Base-by-base conservation (phyloP, 2,888 invertebrate species). In the Agonopterix arenella region DNA sequence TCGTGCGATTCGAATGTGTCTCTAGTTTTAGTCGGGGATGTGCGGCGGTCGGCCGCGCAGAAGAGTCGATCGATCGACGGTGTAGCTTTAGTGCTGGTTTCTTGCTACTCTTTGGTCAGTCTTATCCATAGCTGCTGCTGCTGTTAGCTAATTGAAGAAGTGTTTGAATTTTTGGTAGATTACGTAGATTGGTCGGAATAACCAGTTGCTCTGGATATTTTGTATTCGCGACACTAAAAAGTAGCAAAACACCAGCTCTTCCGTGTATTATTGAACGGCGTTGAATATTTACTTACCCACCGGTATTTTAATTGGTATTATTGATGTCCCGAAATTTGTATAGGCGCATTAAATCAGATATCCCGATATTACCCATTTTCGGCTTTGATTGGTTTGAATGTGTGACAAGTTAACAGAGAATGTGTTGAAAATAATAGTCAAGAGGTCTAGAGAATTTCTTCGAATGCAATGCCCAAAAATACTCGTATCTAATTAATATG, bases 231-330 rank as follows among this genome's bases (percentile, higher is more conserved):
- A 28, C 28, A 7, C 28, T 28, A 28, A 28, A 28, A 28, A 28
- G 28, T 28, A 28, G 28, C 28, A 28, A 28, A 28, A 5, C 7
- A 28, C 7, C 28, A 28, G 28, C 28, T 28, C 28, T 28, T 28
- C 28, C 28, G n/a, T 40, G 40, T 40, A 43, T 67, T 68, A 67
- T 67, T 68, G 61, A 62, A 73, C 64, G 73, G 68, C 71, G 73
- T 78, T 80, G 76, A 83, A 82, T 81, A 81, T 78, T 74, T 80
- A 80, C 73, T 84, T 86, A 82, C 88, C 88, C 88, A 88, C 88
- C 88, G 88, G 83, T 88, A 86, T 84, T 83, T 79, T 88, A 84
- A 89, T 89, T 89, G 88, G 88, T 85, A 84, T 84, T 83, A 81
- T 76, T 47, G 43, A 68, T 73, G 69, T 74, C 74, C 73, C 73